Conservation (phyloP, 2,797 vertebrate species). For the Peromyscus nudipes region DNA sequence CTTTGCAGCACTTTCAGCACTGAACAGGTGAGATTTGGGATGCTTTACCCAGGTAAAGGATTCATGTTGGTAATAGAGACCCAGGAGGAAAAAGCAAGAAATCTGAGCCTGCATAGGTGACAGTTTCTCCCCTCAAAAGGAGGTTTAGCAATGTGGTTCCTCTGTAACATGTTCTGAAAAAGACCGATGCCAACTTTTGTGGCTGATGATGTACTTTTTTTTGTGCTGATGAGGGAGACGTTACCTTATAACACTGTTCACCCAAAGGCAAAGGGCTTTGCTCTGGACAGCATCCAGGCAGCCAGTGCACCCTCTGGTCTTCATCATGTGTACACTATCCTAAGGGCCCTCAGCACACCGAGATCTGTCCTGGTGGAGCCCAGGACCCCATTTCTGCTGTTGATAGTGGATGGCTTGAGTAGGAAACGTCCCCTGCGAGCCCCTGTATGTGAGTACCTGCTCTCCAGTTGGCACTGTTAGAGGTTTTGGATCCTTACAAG, state of each 20-base stretch:
- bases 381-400: accelerated
- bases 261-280: neutral
- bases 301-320: accelerated
- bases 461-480: neutral
- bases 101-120: neutral
- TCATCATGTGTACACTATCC: accelerated
- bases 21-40: neutral
- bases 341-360: neutral
- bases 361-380: neutral
- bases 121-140: neutral
- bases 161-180: neutral
- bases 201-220: too few species aligned
- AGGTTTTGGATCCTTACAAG: neutral
- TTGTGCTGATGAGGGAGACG: too few species aligned
- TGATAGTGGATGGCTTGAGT: too few species aligned
- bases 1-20: neutral
- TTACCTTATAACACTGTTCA: accelerated
- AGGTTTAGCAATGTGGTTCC: neutral
- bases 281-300: neutral
- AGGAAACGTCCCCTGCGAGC: too few species aligned
- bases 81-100: too few species aligned
- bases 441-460: neutral
- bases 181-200: accelerated
- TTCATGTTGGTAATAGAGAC: accelerated
- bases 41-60: accelerated